Base-by-base conservation (phyloP, 1,140 invertebrate species). In the Dendroctonus valens region DNA sequence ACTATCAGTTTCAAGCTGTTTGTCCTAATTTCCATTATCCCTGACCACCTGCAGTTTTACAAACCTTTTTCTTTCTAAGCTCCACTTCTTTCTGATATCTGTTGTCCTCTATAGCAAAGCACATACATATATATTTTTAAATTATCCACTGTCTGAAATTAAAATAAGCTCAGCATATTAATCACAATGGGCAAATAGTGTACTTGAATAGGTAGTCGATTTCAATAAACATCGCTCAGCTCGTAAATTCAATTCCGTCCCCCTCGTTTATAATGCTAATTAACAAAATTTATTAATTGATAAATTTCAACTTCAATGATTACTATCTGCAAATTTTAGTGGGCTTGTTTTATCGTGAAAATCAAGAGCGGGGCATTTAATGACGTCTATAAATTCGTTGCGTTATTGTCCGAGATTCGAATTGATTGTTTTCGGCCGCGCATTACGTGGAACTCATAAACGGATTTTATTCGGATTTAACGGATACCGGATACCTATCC, bases 211-310 rank as follows among this genome's bases (percentile, higher is more conserved):
- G 59, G 46, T 49, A 60, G 59, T 41, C 40, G 62, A n/a, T 26
- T 57, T 49, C 42, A 52, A 67, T 60, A 67, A 60, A 59, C 58
- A 53, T 38, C 54, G 2, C 49, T 42, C 26, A 26, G 44, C 41
- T 9, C 65, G 55, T 67, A 67, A 67, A 67, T 67, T 52, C 51
- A 37, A 59, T 55, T 62, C 44, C 52, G 49, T 59, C 54, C 58
- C 48, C 59, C 59, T 62, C 59, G 59, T 57, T 44, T 42, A 58
- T 46, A 57, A 63, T 63, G 66, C 66, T 69, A 69, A 69, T 69
- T 69, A 69, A 69, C 67, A 65, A 65, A 69, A 65, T 69, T 69
- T 69, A 69, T 69, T 69, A 69, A 69, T 69, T 69, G 62, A 68
- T 68, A 68, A 68, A 68, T 68, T 68, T 68, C 66, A 69, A 65